phyloP scores from a whole-genome alignment of 2,113 vertebrate species.

The Dissostichus mawsoni region DNA sequence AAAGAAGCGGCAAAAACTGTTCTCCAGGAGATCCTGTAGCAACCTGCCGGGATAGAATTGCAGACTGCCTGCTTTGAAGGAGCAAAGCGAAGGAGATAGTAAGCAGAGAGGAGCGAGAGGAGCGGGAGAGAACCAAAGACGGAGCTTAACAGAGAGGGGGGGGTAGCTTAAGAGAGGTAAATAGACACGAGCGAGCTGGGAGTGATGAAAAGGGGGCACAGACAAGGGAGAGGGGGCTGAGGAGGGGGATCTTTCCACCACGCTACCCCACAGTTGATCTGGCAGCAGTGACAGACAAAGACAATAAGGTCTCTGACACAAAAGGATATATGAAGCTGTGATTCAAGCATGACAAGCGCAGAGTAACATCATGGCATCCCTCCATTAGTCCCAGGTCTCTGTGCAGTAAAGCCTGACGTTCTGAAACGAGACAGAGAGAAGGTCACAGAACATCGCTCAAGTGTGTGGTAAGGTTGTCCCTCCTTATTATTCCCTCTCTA shows the following conservation, averaged over 20 bases:
- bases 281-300: slow-evolving; percentile 69
- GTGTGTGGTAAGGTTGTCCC: slow-evolving; percentile 61
- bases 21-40: slow-evolving; percentile 89
- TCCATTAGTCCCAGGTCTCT: slow-evolving; percentile 75
- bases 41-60: slow-evolving; percentile 81
- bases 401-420: slow-evolving; percentile 55
- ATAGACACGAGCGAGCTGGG: slow-evolving; percentile 70
- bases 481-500: slow-evolving; percentile 56
- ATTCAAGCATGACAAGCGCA: slow-evolving; percentile 75
- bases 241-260: slow-evolving; percentile 63
- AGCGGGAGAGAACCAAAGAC: slow-evolving; percentile 60
- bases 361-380: slow-evolving; percentile 64
- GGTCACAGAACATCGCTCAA: slow-evolving; percentile 74
- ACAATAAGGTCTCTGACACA: slow-evolving; percentile 75
- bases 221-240: slow-evolving; percentile 67
- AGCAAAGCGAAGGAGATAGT: slow-evolving; percentile 73
- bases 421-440: slow-evolving; percentile 66
- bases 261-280: slow-evolving; percentile 74
- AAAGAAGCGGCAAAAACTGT: slow-evolving; percentile 66
- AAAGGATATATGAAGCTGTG: slow-evolving; percentile 70
- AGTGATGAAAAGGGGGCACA: slow-evolving; percentile 69
- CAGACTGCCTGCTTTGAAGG: slow-evolving; percentile 80
- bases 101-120: slow-evolving; percentile 55
- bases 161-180: slow-evolving; percentile 72
- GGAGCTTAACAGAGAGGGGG: slow-evolving; percentile 62